A percentile compares a stretch with the other conserved stretches of the same genome.
Evolutionary conservation across 2,113 vertebrate genomes (phyloP).

Genomic region (Mungos mungo): DNA sequence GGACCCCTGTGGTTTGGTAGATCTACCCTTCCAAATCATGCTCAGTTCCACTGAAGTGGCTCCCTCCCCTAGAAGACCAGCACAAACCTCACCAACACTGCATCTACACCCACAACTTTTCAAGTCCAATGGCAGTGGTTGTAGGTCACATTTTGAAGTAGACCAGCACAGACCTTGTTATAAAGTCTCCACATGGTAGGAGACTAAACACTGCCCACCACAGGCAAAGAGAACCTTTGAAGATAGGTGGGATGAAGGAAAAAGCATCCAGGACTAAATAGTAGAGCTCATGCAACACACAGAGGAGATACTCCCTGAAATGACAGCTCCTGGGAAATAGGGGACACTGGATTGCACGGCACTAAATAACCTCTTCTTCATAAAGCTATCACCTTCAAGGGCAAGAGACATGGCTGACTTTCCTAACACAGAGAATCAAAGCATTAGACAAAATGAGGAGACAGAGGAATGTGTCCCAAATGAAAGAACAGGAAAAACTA

Average conservation of each 20-base stretch:
- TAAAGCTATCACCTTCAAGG: background rate
- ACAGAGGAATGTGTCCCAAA: background rate
- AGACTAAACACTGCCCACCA: background rate
- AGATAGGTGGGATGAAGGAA: background rate
- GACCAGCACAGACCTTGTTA: background rate
- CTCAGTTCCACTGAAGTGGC: background rate
- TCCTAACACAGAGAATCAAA: background rate
- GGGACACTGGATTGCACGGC: background rate
- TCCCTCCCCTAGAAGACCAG: background rate
- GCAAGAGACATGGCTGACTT: background rate
- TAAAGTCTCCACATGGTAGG: background rate
- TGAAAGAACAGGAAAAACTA: background rate
- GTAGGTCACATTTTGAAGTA: background rate
- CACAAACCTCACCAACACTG: background rate
- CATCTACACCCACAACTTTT: background rate
- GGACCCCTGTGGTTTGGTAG: background rate
- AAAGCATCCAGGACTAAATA: background rate
- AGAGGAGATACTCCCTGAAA: background rate
- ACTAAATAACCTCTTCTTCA: background rate
- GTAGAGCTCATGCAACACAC: background rate
- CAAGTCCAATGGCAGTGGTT: background rate
- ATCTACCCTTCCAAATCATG: background rate
- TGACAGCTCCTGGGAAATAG: background rate
- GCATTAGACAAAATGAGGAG: background rate
- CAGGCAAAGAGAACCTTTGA: background rate